Evolutionary conservation across 2,888 invertebrate genomes (phyloP), one percentile per base, ranked within the genome.

Genomic region (Homarus gammarus): DNA sequence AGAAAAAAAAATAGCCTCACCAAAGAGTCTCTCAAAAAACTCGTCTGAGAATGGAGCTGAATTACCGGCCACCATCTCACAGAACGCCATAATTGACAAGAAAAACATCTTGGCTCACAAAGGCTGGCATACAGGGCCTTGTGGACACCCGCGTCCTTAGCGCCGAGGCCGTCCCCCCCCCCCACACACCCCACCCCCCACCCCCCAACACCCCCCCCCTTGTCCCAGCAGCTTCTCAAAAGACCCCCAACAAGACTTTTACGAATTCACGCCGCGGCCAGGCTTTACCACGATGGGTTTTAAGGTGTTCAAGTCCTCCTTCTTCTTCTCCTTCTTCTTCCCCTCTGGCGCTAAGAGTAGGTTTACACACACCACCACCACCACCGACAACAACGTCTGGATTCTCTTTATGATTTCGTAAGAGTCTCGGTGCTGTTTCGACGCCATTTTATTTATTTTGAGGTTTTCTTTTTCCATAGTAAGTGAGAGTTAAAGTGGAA

Each of bases 91-190:
- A 84, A 84, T 84, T 84, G 84, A 84, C 84, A 84, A 83, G 83
- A 83, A 83, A 84, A 84, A 84, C 84, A 84, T 84, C 84, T 84
- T 84, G 84, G 84, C 31, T 31, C 73, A 84, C 84, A 84, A 83
- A 84, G 73, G 36, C 33, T 15, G 51, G 84, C 64, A 64, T 73
- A 84, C 72, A 84, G 44, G 27, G 73, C 36, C 31, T 49, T 84
- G 84, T 84, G 84, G 84, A 84, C 84, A 49, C 84, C 84, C 73
- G 73, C 51, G 27, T 73, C 84, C 73, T 73, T 73, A 84, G 84
- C 84, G 73, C 31, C 40, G n/a, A n/a, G 38, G 49, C 31, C 77
- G 49, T n/a, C n/a, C n/a, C n/a, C 15, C n/a, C n/a, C n/a, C n/a
- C n/a, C n/a, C n/a, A n/a, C n/a, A n/a, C n/a, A 3, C 15, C 18